Base-by-base conservation (phyloP, 2,797 vertebrate genomes). In the Spatula clypeata region DNA sequence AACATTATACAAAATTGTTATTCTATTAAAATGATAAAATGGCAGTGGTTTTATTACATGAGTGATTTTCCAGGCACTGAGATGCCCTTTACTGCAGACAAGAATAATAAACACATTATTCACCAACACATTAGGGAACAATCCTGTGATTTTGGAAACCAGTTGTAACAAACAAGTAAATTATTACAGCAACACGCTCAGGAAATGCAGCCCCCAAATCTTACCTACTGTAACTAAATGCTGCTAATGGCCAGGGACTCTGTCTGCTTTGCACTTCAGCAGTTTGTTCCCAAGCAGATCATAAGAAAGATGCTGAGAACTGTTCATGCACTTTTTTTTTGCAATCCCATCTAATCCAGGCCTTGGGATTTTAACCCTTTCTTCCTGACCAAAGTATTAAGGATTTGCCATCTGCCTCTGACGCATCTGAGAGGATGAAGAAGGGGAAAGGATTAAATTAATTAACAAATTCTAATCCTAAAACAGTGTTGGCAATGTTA, bases 341-440 rank as follows among this genome's bases (percentile, higher is more conserved):
- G 44, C 88, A 92, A 84, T 93, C 79, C 77, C 74, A 82, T 42
- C 80, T 94, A 94, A 97, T 92, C 92, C 93, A 91, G 76, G 92
- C 86, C 61, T 86, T 89, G 87, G 81, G 86, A 95, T 96, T 95
- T 97, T 97, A 96, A 96, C 96, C 96, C 95, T 90, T 96, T 96
- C 53, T 66, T 94, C 89, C 70, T 79, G 34, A 36, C 53, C 58
- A 71, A 92, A 89, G 57, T 74, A 38, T 64, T 85, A 91, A 70
- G 88, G 86, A 92, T 95, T 94, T 82, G 44, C 95, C 94, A 96
- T 97, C 92, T 96, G 96, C 64, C 4, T 0, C 90, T 64, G 54
- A 86, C 64, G 60, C 88, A 95, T 87, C 77, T 4, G 0, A 4
- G 1, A 81, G 71, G 86, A 86, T 83, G 83, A 95, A 90, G 93